Evolutionary conservation across 2,797 vertebrate genomes (phyloP).

Genomic region (Danio aesculapii): DNA sequence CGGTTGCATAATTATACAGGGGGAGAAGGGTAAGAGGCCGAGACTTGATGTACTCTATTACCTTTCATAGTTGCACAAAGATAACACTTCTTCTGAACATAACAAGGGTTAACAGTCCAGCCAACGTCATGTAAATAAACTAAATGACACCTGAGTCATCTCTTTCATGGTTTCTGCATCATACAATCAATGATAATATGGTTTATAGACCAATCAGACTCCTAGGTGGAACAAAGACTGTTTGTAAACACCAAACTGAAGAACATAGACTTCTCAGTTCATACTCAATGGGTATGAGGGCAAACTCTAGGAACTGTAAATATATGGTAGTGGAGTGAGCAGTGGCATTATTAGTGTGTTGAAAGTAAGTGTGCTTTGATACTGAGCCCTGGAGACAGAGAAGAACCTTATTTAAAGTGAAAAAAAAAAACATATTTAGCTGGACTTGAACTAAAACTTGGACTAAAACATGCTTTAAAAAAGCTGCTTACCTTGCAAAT

Average conservation of each 20-base stretch:
- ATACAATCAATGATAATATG: slow-evolving; percentile 34
- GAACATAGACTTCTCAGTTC: background rate
- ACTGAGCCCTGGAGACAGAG: slow-evolving; percentile 29
- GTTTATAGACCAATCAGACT: slow-evolving; percentile 34
- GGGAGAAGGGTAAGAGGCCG: slow-evolving; percentile 2
- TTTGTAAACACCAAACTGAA: slow-evolving; percentile 11
- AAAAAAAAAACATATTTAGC: no score
- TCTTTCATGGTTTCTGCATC: slow-evolving; percentile 11
- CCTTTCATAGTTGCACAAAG: slow-evolving; percentile 30
- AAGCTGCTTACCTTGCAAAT: slow-evolving; percentile 93
- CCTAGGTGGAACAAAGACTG: slow-evolving; percentile 1
- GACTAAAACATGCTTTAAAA: no score
- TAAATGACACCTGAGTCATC: slow-evolving; percentile 39
- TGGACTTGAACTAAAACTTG: no score
- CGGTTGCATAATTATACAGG: slow-evolving; percentile 45
- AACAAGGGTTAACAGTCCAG: slow-evolving; percentile 47
- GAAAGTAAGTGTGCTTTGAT: background rate
- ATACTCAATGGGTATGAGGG: background rate
- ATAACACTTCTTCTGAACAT: slow-evolving; percentile 43
- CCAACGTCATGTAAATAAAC: slow-evolving; percentile 11
- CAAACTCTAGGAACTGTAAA: background rate
- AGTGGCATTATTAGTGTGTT: background rate
- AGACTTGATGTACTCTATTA: slow-evolving; percentile 30
- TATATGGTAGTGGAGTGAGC: background rate
- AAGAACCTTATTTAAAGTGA: background rate